A percentile compares a stretch with the other conserved stretches of the same genome.
phyloP scores from a whole-genome alignment of 2,888 invertebrate genomes.

The Pseudococcus viburni region DNA sequence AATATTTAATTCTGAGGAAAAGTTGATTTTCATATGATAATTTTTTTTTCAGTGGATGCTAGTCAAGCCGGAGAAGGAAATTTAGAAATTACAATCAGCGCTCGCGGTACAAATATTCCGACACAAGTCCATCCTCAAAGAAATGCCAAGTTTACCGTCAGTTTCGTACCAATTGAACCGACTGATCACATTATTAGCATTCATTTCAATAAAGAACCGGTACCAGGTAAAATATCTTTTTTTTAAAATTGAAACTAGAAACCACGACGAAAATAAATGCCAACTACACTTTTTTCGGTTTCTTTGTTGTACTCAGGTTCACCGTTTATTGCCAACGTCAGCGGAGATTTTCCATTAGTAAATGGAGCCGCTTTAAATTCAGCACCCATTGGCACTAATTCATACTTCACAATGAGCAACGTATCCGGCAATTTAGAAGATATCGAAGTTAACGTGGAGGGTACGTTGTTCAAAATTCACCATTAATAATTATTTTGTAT shows the following conservation, averaged over 20 bases:
- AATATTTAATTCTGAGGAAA: no score
- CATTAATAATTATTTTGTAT: not conserved
- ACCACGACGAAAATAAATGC: not conserved
- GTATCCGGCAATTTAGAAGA: constrained; percentile 88
- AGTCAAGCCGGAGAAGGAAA: constrained; percentile 97
- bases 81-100: constrained; percentile 95
- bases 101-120: constrained; percentile 92
- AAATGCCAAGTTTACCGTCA: constrained; percentile 92
- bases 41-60: constrained; percentile 82
- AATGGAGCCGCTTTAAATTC: constrained; percentile 76
- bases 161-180: constrained; percentile 94
- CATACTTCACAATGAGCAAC: constrained; percentile 75
- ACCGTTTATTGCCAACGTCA: constrained; percentile 89
- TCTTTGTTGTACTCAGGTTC: constrained; percentile 78
- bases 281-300: not conserved
- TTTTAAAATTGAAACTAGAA: not conserved
- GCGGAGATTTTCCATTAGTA: constrained; percentile 75
- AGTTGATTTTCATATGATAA: constrained; percentile 53
- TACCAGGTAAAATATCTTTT: constrained; percentile 71
- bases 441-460: constrained; percentile 97
- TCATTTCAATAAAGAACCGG: constrained; percentile 92
- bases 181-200: constrained; percentile 97
- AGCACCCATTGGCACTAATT: constrained; percentile 74
- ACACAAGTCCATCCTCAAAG: constrained; percentile 96
- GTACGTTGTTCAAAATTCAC: constrained; percentile 74